Evolutionary conservation across 1,140 invertebrate species (phyloP).

Genomic region (Eurosta solidaginis): DNA sequence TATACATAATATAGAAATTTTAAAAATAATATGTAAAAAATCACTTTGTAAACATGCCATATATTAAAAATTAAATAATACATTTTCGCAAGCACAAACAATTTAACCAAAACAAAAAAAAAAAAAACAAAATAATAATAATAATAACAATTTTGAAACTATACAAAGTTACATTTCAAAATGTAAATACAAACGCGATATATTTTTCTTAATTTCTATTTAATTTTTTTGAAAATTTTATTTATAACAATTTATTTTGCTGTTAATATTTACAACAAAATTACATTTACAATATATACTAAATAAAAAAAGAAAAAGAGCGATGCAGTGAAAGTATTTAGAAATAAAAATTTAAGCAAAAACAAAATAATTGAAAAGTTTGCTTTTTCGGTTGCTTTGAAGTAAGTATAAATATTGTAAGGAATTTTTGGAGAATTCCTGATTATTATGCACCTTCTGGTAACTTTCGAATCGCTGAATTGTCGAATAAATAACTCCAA

Average conservation of each 20-base stretch:
- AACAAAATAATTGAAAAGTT: neutral
- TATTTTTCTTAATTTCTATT: conserved; percentile 16
- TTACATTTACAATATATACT: neutral
- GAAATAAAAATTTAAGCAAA: conserved; percentile 18
- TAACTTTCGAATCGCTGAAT: too few species aligned
- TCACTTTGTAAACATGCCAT: too few species aligned
- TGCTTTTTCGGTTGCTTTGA: neutral
- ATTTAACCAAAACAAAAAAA: neutral
- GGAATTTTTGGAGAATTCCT: too few species aligned
- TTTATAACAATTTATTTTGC: conserved; percentile 5
- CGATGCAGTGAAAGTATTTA: neutral
- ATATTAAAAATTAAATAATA: neutral
- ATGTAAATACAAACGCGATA: neutral
- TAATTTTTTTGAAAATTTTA: conserved; percentile 1
- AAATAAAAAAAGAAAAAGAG: neutral
- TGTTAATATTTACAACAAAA: conserved; percentile 27
- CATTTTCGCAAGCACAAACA: too few species aligned
- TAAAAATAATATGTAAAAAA: too few species aligned
- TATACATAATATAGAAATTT: too few species aligned
- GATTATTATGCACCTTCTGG: too few species aligned
- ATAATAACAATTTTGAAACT: neutral
- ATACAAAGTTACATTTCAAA: conserved; percentile 22
- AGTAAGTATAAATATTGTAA: neutral
- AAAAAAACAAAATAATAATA: neutral
- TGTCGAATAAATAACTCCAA: too few species aligned